These are phyloP conservation scores for Mycetomoellerius zeteki DNA, from an alignment of 1,140 invertebrate species.

Conservation along the genomic window DNA sequence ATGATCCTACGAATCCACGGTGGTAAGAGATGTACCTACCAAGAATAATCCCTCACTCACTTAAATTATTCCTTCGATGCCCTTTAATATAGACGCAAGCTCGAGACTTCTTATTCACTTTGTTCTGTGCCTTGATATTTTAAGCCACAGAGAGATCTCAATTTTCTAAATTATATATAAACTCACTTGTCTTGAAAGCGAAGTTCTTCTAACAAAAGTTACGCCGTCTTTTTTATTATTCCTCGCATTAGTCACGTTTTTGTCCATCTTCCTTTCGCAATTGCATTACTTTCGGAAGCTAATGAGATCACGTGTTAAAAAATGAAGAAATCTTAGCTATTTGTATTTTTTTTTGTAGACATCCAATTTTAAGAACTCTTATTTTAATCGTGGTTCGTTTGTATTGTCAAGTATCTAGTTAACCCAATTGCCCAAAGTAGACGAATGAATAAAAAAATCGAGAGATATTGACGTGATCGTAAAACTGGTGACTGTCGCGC, in stretches of 20 bases:
- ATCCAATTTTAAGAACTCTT: background rate
- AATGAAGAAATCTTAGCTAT: background rate
- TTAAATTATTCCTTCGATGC: conserved; percentile 75
- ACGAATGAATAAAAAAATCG: conserved; percentile 22
- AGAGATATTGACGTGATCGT: conserved; percentile 40
- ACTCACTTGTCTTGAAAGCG: background rate
- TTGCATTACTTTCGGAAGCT: background rate
- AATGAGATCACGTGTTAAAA: background rate
- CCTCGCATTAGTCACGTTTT: background rate
- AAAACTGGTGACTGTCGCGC: conserved; percentile 21
- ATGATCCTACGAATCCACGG: conserved; percentile 68
- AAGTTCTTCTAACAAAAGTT: background rate
- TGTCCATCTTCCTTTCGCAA: background rate
- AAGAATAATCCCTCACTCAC: conserved; percentile 71
- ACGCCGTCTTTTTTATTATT: background rate
- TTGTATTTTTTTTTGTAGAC: background rate
- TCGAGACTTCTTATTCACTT: conserved; percentile 39
- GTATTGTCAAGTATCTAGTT: background rate
- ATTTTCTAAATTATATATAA: conserved; percentile 53
- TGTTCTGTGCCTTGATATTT: conserved; percentile 31
- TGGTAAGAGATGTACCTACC: conserved; percentile 21
- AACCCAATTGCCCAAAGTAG: conserved; percentile 27
- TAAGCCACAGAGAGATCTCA: conserved; percentile 41
- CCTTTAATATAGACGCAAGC: conserved; percentile 62
- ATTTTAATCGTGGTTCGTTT: background rate